Conservation (phyloP, 2,888 invertebrate genomes). For the Sinodicranocentrus sp. region DNA sequence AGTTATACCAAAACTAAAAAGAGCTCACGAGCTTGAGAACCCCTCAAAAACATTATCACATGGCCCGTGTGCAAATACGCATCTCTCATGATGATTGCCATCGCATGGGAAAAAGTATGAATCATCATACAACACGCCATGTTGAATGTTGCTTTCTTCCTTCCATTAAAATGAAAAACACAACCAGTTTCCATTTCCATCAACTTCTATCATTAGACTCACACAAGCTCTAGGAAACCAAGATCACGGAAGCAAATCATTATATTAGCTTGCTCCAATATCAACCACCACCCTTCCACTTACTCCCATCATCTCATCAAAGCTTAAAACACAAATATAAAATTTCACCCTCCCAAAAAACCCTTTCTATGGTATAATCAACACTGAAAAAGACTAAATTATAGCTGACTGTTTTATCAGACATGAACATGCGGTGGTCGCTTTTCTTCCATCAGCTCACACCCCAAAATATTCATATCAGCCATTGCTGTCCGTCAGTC, state of each 20-base stretch:
- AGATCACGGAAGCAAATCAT: constrained; percentile 45
- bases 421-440: neutral
- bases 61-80: no score
- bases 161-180: no score
- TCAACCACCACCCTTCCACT: neutral
- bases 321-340: constrained; percentile 40
- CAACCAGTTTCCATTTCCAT: neutral
- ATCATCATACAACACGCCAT: no score
- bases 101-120: no score
- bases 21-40: no score
- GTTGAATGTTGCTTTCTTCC: no score
- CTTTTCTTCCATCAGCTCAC: neutral
- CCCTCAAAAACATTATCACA: no score
- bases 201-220: neutral
- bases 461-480: constrained; percentile 1
- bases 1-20: no score
- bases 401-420: constrained; percentile 50
- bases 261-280: constrained; percentile 19
- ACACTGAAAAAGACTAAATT: constrained; percentile 47
- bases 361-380: constrained; percentile 56
- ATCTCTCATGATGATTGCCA: no score
- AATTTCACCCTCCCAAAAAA: constrained; percentile 45
- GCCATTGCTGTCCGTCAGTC: neutral
- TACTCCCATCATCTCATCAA: neutral
- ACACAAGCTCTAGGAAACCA: neutral